Percentiles rank a stretch among this genome's conserved stretches.
These are phyloP conservation scores for Bombyx huttoni DNA, from an alignment of 2,888 invertebrate genomes.

Conservation along the genomic window DNA sequence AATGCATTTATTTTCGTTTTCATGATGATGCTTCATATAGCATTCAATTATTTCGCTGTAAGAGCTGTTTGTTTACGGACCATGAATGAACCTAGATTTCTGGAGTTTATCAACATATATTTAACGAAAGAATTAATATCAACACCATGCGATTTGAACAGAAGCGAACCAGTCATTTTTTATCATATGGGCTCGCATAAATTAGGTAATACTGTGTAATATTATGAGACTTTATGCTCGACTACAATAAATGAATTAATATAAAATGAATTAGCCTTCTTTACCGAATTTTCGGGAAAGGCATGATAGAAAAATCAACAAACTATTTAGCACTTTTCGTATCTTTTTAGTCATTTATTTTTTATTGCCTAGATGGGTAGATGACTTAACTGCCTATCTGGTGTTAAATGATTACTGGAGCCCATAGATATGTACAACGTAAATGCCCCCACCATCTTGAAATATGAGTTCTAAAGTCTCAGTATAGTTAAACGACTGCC, in stretches of 20 bases:
- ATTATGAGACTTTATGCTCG: neutral
- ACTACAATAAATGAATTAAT: neutral
- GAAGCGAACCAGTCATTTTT: constrained; percentile 72
- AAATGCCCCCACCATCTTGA: too few relatives aligned
- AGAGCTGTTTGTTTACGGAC: constrained; percentile 83
- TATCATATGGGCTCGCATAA: constrained; percentile 29
- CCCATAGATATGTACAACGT: too few relatives aligned
- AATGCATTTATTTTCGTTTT: constrained; percentile 81
- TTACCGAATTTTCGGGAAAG: neutral
- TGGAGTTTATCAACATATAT: constrained; percentile 79
- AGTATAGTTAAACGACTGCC: too few relatives aligned
- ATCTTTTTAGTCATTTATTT: too few relatives aligned
- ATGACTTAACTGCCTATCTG: too few relatives aligned
- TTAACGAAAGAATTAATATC: constrained; percentile 74
- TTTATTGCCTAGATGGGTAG: too few relatives aligned
- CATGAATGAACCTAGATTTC: constrained; percentile 85
- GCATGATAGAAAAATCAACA: too few relatives aligned
- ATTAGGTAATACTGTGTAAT: constrained; percentile 23
- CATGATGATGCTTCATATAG: constrained; percentile 85
- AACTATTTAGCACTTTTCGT: too few relatives aligned
- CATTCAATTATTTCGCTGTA: constrained; percentile 91
- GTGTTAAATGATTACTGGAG: too few relatives aligned
- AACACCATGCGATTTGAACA: constrained; percentile 77
- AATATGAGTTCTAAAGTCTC: too few relatives aligned
- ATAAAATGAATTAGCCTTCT: neutral